These are phyloP conservation scores for Teinopalpus imperialis DNA, from an alignment of 2,888 invertebrate genomes.

Conservation along the genomic window DNA sequence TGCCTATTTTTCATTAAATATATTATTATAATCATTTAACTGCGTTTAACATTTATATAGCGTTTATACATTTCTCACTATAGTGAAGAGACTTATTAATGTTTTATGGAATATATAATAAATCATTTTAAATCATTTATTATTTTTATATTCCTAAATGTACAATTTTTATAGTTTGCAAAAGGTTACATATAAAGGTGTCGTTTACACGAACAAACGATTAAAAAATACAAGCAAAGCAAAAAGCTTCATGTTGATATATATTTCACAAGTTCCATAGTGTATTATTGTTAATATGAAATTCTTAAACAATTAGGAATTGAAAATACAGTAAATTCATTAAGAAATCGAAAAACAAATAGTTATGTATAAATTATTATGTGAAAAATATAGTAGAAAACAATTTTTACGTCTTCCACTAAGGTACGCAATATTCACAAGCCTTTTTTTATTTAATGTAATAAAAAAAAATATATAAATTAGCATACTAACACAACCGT, in stretches of 20 bases:
- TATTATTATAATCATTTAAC: slow-evolving; percentile 28
- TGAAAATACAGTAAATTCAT: too few relatives aligned
- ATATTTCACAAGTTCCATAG: too few relatives aligned
- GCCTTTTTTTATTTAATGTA: slow-evolving; percentile 50
- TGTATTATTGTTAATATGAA: too few relatives aligned
- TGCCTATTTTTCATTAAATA: slow-evolving; percentile 33
- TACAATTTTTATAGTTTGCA: slow-evolving; percentile 25
- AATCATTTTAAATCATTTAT: slow-evolving; percentile 20
- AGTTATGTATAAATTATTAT: too few relatives aligned
- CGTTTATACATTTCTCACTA: slow-evolving; percentile 25
- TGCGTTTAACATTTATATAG: slow-evolving; percentile 27
- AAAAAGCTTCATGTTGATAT: slow-evolving; percentile 18
- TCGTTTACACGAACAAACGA: slow-evolving; percentile 6
- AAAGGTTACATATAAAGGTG: slow-evolving; percentile 20
- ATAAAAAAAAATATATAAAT: slow-evolving; percentile 31
- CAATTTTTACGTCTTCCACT: too few relatives aligned
- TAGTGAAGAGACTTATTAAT: slow-evolving; percentile 20
- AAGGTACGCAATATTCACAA: slow-evolving; percentile 64
- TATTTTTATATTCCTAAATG: slow-evolving; percentile 21
- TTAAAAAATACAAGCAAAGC: slow-evolving; percentile 34
- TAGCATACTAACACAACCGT: slow-evolving; percentile 25
- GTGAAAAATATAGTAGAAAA: too few relatives aligned
- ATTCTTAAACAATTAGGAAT: too few relatives aligned
- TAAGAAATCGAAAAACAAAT: too few relatives aligned
- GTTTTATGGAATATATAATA: slow-evolving; percentile 17